phyloP scores from a whole-genome alignment of 1,140 invertebrate genomes.

The Phymorhynchus buccinoides region DNA sequence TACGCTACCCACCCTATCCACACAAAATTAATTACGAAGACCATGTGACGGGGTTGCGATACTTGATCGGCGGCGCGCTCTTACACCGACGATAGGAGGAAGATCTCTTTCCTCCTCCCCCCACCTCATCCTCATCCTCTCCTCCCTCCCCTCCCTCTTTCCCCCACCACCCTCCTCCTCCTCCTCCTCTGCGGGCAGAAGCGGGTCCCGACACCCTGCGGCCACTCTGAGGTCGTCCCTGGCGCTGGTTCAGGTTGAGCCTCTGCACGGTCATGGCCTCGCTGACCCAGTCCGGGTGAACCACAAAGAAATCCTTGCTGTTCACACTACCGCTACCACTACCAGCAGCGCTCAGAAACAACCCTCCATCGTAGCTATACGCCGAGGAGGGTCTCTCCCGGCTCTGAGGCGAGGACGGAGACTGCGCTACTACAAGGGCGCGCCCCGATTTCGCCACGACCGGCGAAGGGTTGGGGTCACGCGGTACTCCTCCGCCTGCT shows the following conservation, averaged over 20 bases:
- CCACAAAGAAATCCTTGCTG: constrained; percentile 57
- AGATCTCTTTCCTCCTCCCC: not conserved
- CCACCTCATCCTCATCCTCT: not conserved
- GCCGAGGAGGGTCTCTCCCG: constrained; percentile 36
- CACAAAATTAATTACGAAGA: not conserved
- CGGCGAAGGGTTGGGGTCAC: constrained; percentile 49
- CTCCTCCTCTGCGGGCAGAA: not conserved
- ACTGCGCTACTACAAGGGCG: constrained; percentile 11
- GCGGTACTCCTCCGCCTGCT: constrained; percentile 41
- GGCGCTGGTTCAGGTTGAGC: constrained; percentile 35
- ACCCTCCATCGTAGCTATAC: constrained; percentile 51
- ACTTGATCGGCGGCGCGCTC: constrained; percentile 41
- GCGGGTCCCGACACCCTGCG: constrained; percentile 1
- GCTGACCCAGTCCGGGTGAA: constrained; percentile 68
- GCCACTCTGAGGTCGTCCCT: not conserved
- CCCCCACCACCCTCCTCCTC: not conserved
- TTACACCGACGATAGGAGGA: constrained; percentile 37
- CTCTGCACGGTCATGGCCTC: constrained; percentile 59
- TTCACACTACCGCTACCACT: constrained; percentile 33
- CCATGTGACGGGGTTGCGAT: constrained; percentile 46
- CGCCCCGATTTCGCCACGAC: constrained; percentile 32
- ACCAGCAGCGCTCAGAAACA: constrained; percentile 39
- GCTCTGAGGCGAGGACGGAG: constrained; percentile 10
- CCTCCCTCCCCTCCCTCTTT: too few species aligned
- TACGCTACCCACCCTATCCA: too few species aligned